These are phyloP conservation scores for Aldabrachelys gigantea DNA, from an alignment of 2,113 vertebrate species.

Conservation along the genomic window DNA sequence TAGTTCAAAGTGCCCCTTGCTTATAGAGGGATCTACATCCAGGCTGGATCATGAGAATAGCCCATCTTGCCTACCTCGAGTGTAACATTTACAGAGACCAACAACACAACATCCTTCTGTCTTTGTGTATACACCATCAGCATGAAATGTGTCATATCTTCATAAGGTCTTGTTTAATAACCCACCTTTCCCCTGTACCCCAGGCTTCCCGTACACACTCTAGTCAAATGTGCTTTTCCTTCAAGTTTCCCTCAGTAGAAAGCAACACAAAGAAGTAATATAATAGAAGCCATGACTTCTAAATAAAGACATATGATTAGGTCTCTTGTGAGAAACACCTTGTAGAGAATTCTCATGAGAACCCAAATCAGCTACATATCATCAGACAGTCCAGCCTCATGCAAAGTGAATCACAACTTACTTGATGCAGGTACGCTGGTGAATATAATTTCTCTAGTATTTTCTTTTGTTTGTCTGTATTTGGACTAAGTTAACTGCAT, in stretches of 20 bases:
- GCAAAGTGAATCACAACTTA: background rate
- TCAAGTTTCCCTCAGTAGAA: background rate
- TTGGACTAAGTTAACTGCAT: background rate
- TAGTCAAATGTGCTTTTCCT: background rate
- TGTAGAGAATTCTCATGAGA: background rate
- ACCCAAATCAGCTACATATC: background rate
- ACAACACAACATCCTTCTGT: background rate
- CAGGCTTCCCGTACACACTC: background rate
- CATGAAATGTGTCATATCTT: rapidly evolving
- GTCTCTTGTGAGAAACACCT: background rate
- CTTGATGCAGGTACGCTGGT: background rate
- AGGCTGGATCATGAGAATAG: background rate
- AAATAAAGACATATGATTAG: background rate
- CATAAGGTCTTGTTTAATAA: background rate
- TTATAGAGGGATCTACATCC: background rate
- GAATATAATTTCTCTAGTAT: background rate
- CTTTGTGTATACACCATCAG: background rate
- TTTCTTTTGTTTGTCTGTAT: background rate
- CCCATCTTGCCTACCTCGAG: background rate
- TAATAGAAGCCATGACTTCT: background rate
- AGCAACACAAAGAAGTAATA: background rate
- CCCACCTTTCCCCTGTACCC: rapidly evolving
- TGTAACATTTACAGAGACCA: background rate
- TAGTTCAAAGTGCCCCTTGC: background rate
- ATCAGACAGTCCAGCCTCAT: background rate